Evolutionary conservation across 2,797 vertebrate genomes (phyloP).

Genomic region (Vespertilio murinus): DNA sequence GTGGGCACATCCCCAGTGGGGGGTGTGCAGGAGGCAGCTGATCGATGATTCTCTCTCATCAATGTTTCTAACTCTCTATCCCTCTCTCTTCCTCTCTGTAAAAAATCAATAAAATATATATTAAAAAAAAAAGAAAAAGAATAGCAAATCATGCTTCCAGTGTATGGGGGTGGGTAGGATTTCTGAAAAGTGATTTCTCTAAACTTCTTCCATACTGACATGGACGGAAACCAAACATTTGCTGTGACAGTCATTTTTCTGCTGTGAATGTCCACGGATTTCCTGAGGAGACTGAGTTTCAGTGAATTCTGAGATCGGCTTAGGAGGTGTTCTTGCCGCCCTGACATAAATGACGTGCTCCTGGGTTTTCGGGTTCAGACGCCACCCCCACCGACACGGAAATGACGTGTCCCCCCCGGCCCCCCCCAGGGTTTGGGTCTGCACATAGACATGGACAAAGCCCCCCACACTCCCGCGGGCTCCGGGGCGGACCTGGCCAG

Average conservation of each 20-base stretch:
- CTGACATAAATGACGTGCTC: neutral
- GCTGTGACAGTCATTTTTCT: neutral
- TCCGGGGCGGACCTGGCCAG: conserved; percentile 82
- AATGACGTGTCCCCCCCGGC: accelerated
- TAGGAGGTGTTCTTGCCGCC: neutral
- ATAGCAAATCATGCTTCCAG: neutral
- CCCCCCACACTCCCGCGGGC: neutral
- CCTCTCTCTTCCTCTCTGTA: too few species aligned
- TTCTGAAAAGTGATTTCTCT: conserved; percentile 5
- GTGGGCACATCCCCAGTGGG: too few species aligned
- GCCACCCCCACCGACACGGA: neutral
- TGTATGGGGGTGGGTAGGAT: neutral
- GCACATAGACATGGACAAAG: accelerated
- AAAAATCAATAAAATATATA: too few species aligned
- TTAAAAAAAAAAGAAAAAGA: too few species aligned
- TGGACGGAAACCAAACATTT: neutral
- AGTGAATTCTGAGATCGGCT: neutral
- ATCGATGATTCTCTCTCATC: too few species aligned
- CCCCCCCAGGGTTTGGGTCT: too few species aligned
- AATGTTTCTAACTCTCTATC: too few species aligned
- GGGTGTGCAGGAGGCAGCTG: too few species aligned
- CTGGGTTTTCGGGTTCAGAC: neutral
- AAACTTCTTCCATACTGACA: neutral
- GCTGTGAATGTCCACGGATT: neutral
- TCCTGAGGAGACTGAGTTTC: neutral